Conservation (phyloP, 2,888 invertebrate species). For the Pharmacophagus antenor region DNA sequence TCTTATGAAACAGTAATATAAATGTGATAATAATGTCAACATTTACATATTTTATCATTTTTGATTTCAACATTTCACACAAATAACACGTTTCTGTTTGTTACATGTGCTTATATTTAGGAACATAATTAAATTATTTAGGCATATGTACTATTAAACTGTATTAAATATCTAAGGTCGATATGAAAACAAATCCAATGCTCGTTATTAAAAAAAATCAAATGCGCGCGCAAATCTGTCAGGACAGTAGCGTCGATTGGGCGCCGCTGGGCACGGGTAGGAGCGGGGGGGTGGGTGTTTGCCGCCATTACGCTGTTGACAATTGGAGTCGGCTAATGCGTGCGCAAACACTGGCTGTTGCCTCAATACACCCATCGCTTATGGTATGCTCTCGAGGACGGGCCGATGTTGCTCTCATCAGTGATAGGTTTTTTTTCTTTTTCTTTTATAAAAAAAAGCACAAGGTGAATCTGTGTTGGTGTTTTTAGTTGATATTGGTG, state of each 20-base stretch:
- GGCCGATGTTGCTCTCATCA: constrained; percentile 14
- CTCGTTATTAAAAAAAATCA: constrained; percentile 1
- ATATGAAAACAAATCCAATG: not conserved
- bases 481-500: not conserved
- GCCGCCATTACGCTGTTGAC: constrained; percentile 75
- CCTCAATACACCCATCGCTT: constrained; percentile 28
- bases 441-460: too few species aligned
- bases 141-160: too few species aligned
- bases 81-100: too few species aligned
- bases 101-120: too few species aligned
- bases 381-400: constrained; percentile 23
- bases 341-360: constrained; percentile 64
- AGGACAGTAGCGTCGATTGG: constrained; percentile 45
- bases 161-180: too few species aligned
- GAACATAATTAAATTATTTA: too few species aligned
- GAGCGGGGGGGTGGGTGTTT: constrained; percentile 51
- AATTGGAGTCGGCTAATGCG: constrained; percentile 68
- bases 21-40: too few species aligned
- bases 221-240: constrained; percentile 20
- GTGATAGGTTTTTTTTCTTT: constrained; percentile 19
- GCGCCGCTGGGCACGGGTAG: constrained; percentile 29
- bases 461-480: not conserved
- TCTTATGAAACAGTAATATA: too few species aligned
- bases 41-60: too few species aligned
- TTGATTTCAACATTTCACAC: too few species aligned